Conservation (phyloP, 1,140 invertebrate species). For the Meloidogyne exigua region DNA sequence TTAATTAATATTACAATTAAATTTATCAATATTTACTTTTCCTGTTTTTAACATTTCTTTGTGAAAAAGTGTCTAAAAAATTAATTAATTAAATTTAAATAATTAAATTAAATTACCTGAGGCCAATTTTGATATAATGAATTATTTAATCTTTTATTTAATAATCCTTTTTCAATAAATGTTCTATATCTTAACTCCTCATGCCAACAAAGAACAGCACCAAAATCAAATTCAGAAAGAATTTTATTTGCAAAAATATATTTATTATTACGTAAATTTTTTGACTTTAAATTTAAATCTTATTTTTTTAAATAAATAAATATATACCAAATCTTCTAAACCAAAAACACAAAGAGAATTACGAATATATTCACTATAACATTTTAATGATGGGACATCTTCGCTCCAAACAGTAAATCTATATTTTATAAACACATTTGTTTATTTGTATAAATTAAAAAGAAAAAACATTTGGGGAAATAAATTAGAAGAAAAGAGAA, state of each 20-base stretch:
- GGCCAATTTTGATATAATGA: neutral
- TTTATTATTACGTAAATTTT: neutral
- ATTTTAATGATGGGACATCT: no score
- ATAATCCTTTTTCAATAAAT: neutral
- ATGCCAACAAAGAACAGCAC: constrained; percentile 8
- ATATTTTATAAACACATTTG: no score
- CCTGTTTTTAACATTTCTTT: neutral
- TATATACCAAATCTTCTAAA: neutral
- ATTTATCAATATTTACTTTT: neutral
- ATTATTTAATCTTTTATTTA: neutral
- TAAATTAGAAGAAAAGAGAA: no score
- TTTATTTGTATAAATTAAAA: no score
- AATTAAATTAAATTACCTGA: neutral
- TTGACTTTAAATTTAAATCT: no score
- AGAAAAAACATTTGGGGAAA: no score
- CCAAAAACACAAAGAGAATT: neutral
- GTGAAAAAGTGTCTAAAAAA: neutral
- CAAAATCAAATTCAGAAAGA: neutral
- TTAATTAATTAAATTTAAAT: neutral
- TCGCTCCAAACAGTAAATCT: no score
- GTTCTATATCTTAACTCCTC: constrained; percentile 27
- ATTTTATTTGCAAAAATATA: neutral
- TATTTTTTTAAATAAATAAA: no score
- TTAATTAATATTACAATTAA: neutral
- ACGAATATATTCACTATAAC: no score